Base-by-base conservation (phyloP, 2,888 invertebrate species). In the Steinernema carpocapsae region DNA sequence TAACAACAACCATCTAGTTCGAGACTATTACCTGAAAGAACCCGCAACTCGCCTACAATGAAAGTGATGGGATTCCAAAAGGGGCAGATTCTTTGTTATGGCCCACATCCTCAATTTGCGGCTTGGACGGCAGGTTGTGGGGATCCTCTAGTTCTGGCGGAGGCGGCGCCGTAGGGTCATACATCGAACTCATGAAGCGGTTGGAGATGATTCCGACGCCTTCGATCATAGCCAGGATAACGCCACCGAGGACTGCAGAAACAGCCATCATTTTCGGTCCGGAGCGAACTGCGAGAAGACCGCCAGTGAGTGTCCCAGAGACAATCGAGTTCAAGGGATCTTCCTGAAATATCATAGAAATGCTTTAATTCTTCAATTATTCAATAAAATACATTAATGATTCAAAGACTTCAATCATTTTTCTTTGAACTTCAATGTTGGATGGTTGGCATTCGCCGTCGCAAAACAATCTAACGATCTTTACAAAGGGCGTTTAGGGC, bases 181-280 rank as follows among this genome's bases (percentile, higher is more conserved):
- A 4, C 75, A 75, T 75, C 24, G 17, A 19, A 14, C 83, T 82
- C 84, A 84, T 92, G 86, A 94, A 91, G 86, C 95, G 91, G 14
- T 94, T 96, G 88, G 97, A 93, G 88, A 96, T 90, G 83, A 99
- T 95, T 80, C 96, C 95, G 78, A 97, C 93, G 78, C 97, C 99
- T 91, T 99, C 97, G 82, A 99, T 99, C 79, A 97, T 91, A 1
- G 96, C 97, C 77, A 99, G 90, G 22, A 99, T 91, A 75, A 97
- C 93, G 74, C 97, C 97, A 73, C 97, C 97, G 71, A 99, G 93
- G 59, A 97, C 90, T 17, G 97, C 99, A 90, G 97, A 97, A 48
- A 95, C 97, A 72, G 94, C 87, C 90, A 91, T 91, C 10, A 90
- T 89, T 95, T 88, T 89, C 37, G 89, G 88, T 14, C 91, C 91